Base-by-base conservation (phyloP, 2,797 vertebrate genomes). In the Telmatherina bonti region DNA sequence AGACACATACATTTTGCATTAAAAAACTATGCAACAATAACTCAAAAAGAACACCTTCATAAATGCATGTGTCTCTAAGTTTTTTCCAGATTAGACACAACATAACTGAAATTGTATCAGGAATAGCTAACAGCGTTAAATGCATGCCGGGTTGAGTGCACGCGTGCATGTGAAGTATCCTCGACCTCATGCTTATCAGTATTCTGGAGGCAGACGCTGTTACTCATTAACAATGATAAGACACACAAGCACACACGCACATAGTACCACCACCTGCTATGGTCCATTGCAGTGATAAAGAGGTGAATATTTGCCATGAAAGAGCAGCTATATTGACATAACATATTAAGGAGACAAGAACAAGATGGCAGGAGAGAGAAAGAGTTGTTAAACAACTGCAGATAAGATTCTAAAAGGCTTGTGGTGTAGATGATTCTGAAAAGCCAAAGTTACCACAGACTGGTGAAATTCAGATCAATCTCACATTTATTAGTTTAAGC, bases 151-250 rank as follows among this genome's bases (percentile, higher is more conserved):
- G 12, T 36, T 55, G 61, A 58, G 38, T 62, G 64, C 54, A 57
- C 15, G 47, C 53, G 54, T 60, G 55, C 41, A 45, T 52, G 70
- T 41, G 52, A 61, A 0, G 57, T 70, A 85, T 90, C 83, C 85
- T 88, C 81, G 66, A 89, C 83, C 81, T 78, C 66, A 83, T 74
- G 67, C 82, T 92, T 90, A 91, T 91, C 87, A 85, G 66, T 62
- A 52, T 76, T 76, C 74, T 86, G 87, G 87, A 91, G 89, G 86
- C 88, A 88, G 85, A 89, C 89, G 51, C 77, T 49, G 87, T 92
- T 85, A 91, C 76, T 86, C 68, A 93, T 93, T 94, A 91, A 94
- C 92, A 63, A 68, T 76, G 80, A 81, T 80, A 82, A 74, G 63
- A 66, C 64, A 35, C 38, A 65, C 66, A 4, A 38, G 45, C 33